A percentile compares a stretch with the other conserved stretches of the same genome.
Conservation (phyloP, 1,140 invertebrate species). For the fruit fly (Drosophila melanogaster) region DNA sequence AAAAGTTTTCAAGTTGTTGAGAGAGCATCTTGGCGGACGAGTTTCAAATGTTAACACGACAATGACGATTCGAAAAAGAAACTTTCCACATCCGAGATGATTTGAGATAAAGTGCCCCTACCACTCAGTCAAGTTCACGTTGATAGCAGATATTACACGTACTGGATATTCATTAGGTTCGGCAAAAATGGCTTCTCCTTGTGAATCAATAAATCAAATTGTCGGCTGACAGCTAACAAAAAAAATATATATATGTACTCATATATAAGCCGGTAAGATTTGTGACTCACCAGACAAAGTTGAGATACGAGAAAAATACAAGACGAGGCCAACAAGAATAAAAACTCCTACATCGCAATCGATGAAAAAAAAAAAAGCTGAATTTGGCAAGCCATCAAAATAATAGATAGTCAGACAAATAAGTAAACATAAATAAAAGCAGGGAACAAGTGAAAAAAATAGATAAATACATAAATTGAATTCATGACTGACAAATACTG, state of each 20-base stretch:
- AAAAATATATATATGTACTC: constrained; percentile 14
- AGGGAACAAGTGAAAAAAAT: constrained; percentile 31
- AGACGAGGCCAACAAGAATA: constrained; percentile 1
- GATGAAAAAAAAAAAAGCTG: not conserved
- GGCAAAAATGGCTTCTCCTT: constrained; percentile 13
- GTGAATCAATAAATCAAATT: constrained; percentile 47
- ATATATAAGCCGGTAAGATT: constrained; percentile 32
- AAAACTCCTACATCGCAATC: constrained; percentile 27
- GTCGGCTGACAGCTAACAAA: constrained; percentile 22
- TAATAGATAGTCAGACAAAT: constrained; percentile 7
- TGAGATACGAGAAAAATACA: constrained; percentile 13
- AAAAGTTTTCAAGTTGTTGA: constrained; percentile 44
- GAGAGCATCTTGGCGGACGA: constrained; percentile 32
- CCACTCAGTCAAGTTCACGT: constrained; percentile 13
- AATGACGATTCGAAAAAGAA: constrained; percentile 34
- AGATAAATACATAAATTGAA: constrained; percentile 72
- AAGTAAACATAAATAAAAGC: constrained; percentile 28
- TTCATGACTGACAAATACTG: constrained; percentile 56
- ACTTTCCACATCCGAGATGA: constrained; percentile 19
- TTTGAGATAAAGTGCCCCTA: constrained; percentile 25
- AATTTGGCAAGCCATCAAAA: constrained; percentile 45
- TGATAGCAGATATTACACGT: constrained; percentile 15
- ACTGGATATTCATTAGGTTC: constrained; percentile 24
- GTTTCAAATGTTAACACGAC: constrained; percentile 41
- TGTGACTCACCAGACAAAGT: constrained; percentile 40